These are phyloP conservation scores for Pachyuromys duprasi DNA, from an alignment of 2,797 vertebrate genomes.

Conservation along the genomic window DNA sequence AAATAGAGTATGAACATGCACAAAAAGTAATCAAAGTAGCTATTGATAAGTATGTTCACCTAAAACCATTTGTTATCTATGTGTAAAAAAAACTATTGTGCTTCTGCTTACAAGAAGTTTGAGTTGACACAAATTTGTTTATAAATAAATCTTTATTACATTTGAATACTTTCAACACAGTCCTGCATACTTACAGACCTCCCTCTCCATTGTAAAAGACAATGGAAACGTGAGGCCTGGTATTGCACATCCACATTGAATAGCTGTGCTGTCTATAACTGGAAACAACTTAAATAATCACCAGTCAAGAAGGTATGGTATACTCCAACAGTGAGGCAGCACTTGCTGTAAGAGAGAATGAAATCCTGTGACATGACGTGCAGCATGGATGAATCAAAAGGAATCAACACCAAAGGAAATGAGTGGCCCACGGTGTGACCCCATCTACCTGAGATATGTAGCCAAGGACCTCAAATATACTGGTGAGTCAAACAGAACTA, in stretches of 20 bases:
- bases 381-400: neutral
- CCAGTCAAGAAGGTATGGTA: neutral
- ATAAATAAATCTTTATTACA: slow-evolving; percentile 18
- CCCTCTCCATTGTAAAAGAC: neutral
- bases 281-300: neutral
- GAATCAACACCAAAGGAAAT: neutral
- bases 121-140: neutral
- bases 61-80: slow-evolving; percentile 37
- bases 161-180: neutral
- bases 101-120: slow-evolving; percentile 28
- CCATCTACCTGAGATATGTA: neutral
- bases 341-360: neutral
- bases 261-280: neutral
- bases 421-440: neutral
- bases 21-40: slow-evolving; percentile 5
- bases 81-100: neutral
- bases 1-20: neutral
- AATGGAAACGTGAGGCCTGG: neutral
- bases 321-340: neutral
- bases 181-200: neutral
- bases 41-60: neutral
- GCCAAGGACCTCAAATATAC: too few relatives aligned
- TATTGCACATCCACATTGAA: neutral
- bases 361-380: neutral
- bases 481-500: too few relatives aligned